These are phyloP conservation scores for Agriopis aurantiaria DNA, from an alignment of 2,888 invertebrate species.

Conservation along the genomic window DNA sequence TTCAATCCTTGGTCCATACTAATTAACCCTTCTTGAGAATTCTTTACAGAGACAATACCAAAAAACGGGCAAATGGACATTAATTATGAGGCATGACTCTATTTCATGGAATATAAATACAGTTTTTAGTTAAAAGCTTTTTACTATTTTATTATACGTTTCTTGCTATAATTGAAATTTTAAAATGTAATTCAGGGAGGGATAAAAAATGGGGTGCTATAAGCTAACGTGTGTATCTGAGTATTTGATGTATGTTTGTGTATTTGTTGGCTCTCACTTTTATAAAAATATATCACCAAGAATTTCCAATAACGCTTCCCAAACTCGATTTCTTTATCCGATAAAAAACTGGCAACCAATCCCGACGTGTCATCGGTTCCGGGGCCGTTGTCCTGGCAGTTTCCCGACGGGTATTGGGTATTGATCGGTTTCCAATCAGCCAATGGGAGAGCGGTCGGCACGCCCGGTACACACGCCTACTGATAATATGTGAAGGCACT, in stretches of 20 bases:
- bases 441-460: constrained; percentile 71
- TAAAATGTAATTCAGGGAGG: no score
- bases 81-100: constrained; percentile 46
- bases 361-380: constrained; percentile 30
- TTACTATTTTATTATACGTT: no score
- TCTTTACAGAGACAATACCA: constrained; percentile 79
- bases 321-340: constrained; percentile 2
- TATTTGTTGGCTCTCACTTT: no score
- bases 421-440: constrained; percentile 84
- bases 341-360: constrained; percentile 38
- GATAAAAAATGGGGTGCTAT: no score
- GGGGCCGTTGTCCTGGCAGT: constrained; percentile 22
- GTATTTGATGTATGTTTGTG: no score
- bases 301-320: background rate
- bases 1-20: constrained; percentile 79
- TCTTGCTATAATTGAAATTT: no score
- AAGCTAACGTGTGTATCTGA: no score
- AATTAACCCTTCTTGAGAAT: constrained; percentile 80
- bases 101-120: constrained; percentile 24
- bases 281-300: background rate
- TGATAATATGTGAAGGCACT: constrained; percentile 5
- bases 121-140: background rate
- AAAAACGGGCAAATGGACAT: constrained; percentile 69
- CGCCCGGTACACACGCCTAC: constrained; percentile 75
- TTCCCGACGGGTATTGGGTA: constrained; percentile 71